Conservation (phyloP, 2,113 vertebrate genomes). For the Cyprinodon tularosa region DNA sequence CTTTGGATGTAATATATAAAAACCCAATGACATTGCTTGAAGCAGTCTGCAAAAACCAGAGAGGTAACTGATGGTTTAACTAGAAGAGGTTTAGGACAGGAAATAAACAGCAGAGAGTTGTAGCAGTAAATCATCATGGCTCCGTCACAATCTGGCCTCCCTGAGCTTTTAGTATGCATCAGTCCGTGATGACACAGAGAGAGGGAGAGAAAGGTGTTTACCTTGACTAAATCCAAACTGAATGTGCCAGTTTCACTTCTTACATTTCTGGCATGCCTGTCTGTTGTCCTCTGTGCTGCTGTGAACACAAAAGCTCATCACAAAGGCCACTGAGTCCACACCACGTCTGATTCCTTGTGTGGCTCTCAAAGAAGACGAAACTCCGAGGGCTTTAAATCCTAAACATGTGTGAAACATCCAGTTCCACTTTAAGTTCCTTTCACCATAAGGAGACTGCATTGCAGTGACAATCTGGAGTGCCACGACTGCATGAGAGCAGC, state of each 20-base stretch:
- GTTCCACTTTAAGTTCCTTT: not conserved
- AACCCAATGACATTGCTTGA: not conserved
- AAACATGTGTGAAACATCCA: not conserved
- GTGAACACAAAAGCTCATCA: conserved; percentile 45
- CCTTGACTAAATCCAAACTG: conserved; percentile 9
- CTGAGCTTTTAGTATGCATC: not conserved
- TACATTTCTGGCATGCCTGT: conserved; percentile 67
- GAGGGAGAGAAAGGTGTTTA: conserved; percentile 9
- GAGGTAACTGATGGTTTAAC: not conserved
- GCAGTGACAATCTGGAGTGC: not conserved
- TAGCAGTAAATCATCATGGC: not conserved
- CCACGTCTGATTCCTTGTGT: not conserved
- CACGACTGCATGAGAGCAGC: conserved; percentile 7
- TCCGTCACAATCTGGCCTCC: conserved; percentile 1
- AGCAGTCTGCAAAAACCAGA: not conserved
- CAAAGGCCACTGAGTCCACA: conserved; percentile 17
- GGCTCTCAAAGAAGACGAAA: not conserved
- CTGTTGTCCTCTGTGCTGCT: conserved; percentile 48
- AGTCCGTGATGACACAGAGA: not conserved
- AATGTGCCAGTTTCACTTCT: conserved; percentile 77
- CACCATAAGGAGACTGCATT: not conserved
- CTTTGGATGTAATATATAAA: not conserved
- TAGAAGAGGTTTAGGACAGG: not conserved
- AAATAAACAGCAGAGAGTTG: not conserved
- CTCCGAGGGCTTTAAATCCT: not conserved